These are phyloP conservation scores for Drosophila nigrodunni DNA, from an alignment of 1,140 invertebrate species.

Conservation along the genomic window DNA sequence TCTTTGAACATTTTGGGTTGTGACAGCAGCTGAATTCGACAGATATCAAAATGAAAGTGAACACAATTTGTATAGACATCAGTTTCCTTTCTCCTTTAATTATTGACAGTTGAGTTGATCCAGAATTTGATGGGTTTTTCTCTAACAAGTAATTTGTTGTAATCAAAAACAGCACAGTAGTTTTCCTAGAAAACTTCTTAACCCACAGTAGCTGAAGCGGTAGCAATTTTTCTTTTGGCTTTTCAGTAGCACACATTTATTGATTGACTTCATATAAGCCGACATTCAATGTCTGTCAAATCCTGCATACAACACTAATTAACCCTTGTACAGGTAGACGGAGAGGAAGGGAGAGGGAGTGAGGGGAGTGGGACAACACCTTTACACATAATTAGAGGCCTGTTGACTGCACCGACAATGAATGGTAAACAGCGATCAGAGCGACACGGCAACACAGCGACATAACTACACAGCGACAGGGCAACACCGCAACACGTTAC, in stretches of 20 bases:
- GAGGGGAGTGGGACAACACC: conserved; percentile 52
- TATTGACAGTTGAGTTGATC: conserved; percentile 22
- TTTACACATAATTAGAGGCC: conserved; percentile 81
- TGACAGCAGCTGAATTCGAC: conserved; percentile 41
- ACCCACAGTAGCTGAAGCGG: conserved; percentile 27
- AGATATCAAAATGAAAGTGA: conserved; percentile 39
- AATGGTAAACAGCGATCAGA: conserved; percentile 62
- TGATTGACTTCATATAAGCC: conserved; percentile 36
- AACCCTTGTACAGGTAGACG: conserved; percentile 47
- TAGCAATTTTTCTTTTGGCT: not conserved
- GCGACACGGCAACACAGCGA: not conserved
- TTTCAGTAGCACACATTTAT: conserved; percentile 41
- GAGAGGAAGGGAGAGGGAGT: conserved; percentile 19
- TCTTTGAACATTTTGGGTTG: conserved; percentile 48
- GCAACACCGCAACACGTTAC: conserved; percentile 33
- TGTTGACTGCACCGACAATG: conserved; percentile 72
- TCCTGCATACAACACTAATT: conserved; percentile 66
- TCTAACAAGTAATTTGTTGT: not conserved
- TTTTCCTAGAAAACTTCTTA: not conserved
- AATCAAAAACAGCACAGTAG: not conserved
- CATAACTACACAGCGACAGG: too few species aligned
- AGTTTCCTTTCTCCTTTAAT: not conserved
- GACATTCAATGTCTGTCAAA: conserved; percentile 32
- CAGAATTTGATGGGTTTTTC: not conserved
- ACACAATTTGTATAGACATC: conserved; percentile 7